phyloP scores from a whole-genome alignment of 1,140 invertebrate species.

The Zaprionus tsacasi region DNA sequence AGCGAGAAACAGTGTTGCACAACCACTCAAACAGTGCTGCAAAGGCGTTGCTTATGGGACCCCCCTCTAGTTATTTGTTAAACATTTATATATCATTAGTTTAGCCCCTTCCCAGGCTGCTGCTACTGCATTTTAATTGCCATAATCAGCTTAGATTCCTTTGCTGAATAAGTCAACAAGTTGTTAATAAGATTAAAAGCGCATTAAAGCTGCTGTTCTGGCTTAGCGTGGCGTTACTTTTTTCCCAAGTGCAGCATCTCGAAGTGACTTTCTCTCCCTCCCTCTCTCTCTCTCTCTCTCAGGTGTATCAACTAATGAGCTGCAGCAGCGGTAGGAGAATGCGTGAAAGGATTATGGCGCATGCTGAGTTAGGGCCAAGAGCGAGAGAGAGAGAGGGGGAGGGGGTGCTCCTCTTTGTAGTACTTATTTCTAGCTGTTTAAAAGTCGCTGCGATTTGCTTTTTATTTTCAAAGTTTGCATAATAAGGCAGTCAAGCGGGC shows the following conservation, averaged over 20 bases:
- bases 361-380: background rate
- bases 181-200: background rate
- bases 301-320: background rate
- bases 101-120: background rate
- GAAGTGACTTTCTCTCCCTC: background rate
- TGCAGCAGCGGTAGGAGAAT: background rate
- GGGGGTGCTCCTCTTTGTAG: background rate
- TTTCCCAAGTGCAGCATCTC: background rate
- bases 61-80: too few relatives aligned
- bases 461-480: constrained; percentile 29
- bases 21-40: too few relatives aligned
- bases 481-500: background rate
- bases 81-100: background rate
- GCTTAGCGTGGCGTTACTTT: background rate
- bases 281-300: background rate
- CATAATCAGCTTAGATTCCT: background rate
- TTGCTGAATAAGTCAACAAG: background rate
- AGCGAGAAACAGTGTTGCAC: too few relatives aligned
- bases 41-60: too few relatives aligned
- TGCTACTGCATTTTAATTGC: background rate
- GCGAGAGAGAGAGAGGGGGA: too few relatives aligned
- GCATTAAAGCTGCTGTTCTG: background rate
- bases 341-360: background rate
- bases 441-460: constrained; percentile 2
- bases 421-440: constrained; percentile 1